Conservation (phyloP, 2,888 invertebrate species). For the Achlya flavicornis region DNA sequence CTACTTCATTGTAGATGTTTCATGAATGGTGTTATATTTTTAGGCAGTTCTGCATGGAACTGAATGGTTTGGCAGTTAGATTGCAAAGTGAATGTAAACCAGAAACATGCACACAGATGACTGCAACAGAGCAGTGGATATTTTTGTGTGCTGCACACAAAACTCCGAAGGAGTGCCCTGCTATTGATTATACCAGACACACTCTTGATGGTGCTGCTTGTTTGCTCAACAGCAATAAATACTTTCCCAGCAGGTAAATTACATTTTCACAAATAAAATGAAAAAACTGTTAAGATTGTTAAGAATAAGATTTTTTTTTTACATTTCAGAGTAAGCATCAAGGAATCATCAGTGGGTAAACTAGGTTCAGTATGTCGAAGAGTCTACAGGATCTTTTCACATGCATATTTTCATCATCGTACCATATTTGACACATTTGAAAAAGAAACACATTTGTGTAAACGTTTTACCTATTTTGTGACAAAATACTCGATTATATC, state of each 20-base stretch:
- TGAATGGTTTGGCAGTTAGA: slow-evolving; percentile 98
- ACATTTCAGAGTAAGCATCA: slow-evolving; percentile 95
- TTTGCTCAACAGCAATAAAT: slow-evolving; percentile 99
- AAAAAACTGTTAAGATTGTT: slow-evolving; percentile 9
- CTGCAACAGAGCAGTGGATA: slow-evolving; percentile 99
- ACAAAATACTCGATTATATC: slow-evolving; percentile 99
- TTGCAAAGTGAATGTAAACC: slow-evolving; percentile 98
- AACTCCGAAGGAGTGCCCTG: slow-evolving; percentile 99
- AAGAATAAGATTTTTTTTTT: no score
- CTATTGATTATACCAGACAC: slow-evolving; percentile 99
- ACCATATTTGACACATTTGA: slow-evolving; percentile 99
- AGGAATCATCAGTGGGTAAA: slow-evolving; percentile 99
- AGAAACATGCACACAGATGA: slow-evolving; percentile 99
- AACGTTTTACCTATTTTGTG: slow-evolving; percentile 98
- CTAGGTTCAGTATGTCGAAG: slow-evolving; percentile 98
- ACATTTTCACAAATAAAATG: neutral
- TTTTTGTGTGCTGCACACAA: slow-evolving; percentile 99
- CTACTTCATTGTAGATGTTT: no score
- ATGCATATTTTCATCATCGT: slow-evolving; percentile 99
- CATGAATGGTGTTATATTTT: slow-evolving; percentile 33
- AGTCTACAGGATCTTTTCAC: slow-evolving; percentile 99
- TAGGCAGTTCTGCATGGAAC: slow-evolving; percentile 99
- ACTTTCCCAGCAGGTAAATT: slow-evolving; percentile 97
- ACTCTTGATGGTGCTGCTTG: slow-evolving; percentile 99
- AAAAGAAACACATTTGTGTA: slow-evolving; percentile 97